Conservation (phyloP, 2,113 vertebrate species). For the Murina feae region DNA sequence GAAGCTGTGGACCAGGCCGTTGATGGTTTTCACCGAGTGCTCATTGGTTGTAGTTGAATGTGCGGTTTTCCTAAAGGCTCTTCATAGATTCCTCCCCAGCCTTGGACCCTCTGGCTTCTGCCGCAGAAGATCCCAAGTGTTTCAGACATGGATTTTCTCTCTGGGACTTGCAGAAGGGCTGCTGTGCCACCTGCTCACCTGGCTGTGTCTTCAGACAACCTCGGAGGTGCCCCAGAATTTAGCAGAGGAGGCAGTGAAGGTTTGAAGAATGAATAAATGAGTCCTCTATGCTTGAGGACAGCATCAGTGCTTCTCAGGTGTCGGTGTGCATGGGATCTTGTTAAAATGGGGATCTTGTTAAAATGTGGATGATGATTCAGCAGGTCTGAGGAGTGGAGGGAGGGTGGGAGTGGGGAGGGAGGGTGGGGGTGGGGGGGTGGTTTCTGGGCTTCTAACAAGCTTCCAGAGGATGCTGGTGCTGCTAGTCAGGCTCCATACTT, state of each 20-base stretch:
- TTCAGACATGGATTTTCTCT: not conserved
- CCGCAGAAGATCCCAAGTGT: not conserved
- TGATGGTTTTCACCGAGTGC: not conserved
- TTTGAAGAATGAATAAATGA: not conserved
- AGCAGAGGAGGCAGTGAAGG: not conserved
- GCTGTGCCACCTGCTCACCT: not conserved
- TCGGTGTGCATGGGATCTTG: not conserved
- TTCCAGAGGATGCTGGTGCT: not conserved
- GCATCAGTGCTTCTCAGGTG: not conserved
- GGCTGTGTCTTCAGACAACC: not conserved
- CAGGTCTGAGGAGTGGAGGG: no score
- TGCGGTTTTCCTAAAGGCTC: not conserved
- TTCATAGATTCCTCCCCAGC: not conserved
- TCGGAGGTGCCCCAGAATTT: not conserved
- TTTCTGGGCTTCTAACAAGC: not conserved
- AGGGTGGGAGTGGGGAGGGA: no score
- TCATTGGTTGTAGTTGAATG: not conserved
- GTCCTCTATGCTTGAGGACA: not conserved
- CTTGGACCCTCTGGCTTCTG: not conserved
- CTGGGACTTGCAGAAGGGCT: not conserved
- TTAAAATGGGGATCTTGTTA: not conserved
- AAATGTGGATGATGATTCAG: not conserved
- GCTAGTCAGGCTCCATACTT: not conserved
- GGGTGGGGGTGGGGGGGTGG: no score
- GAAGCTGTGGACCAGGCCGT: not conserved